Evolutionary conservation across 2,797 vertebrate species (phyloP).

Genomic region (Nyctibius grandis): DNA sequence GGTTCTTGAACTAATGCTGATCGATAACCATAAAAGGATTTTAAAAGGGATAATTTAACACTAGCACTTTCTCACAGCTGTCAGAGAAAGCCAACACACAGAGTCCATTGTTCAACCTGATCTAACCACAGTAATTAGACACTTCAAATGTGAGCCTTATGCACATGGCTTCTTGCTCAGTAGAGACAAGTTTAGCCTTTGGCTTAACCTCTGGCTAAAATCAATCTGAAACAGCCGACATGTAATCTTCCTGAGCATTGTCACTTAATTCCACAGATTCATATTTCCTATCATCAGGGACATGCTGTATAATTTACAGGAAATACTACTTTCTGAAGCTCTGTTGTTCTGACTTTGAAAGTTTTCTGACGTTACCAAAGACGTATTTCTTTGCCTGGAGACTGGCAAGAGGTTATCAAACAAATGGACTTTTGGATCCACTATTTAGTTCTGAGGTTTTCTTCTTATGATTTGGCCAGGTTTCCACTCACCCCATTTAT

Average conservation of each 20-base stretch:
- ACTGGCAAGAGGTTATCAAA: neutral
- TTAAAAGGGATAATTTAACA: neutral
- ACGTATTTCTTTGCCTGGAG: neutral
- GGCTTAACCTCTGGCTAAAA: constrained; percentile 11
- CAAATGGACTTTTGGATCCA: neutral
- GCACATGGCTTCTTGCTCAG: neutral
- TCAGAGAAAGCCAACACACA: neutral
- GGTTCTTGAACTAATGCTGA: neutral
- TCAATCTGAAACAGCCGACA: neutral
- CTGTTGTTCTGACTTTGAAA: neutral
- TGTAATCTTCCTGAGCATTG: neutral
- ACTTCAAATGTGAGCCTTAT: neutral
- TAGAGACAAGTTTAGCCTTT: neutral
- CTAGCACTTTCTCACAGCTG: neutral
- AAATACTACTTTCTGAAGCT: neutral
- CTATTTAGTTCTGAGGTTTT: neutral
- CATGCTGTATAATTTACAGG: neutral
- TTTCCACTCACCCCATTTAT: neutral
- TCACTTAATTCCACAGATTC: neutral
- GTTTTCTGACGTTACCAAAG: neutral
- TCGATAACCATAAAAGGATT: neutral
- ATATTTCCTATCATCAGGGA: neutral
- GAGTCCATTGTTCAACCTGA: neutral
- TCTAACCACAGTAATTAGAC: neutral
- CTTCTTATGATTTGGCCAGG: neutral